Evolutionary conservation across 2,888 invertebrate genomes (phyloP).

Genomic region (Idaea dimidiata): DNA sequence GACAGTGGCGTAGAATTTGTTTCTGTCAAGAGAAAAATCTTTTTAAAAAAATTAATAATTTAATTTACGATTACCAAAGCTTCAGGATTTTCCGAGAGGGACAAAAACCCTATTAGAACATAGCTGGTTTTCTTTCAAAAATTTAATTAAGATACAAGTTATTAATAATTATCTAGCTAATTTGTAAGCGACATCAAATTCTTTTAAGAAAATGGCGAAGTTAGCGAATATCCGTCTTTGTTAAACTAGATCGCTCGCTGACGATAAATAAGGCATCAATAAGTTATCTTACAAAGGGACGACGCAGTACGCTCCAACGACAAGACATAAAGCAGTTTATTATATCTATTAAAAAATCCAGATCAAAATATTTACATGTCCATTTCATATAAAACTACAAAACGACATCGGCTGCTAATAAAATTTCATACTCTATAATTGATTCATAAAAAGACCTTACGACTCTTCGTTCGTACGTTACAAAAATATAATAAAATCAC

Average conservation of each 20-base stretch:
- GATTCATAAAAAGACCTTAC: constrained; percentile 50
- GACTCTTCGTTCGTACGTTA: constrained; percentile 52
- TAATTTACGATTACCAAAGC: no score
- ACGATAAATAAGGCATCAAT: neutral
- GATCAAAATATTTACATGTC: constrained; percentile 66
- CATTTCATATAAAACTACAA: constrained; percentile 42
- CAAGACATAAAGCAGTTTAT: constrained; percentile 46
- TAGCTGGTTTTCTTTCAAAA: no score
- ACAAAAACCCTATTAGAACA: no score
- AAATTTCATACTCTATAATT: constrained; percentile 45
- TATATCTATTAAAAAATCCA: constrained; percentile 55
- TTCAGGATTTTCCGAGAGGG: no score
- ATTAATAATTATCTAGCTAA: no score
- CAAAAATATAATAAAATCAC: constrained; percentile 62
- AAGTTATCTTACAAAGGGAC: constrained; percentile 10
- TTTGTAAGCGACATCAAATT: neutral
- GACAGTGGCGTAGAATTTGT: no score
- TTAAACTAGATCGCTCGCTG: neutral
- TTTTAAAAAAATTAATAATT: no score
- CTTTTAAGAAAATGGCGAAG: neutral
- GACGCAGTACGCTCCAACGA: constrained; percentile 53
- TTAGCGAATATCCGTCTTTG: neutral
- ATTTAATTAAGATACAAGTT: no score
- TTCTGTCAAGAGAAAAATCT: no score
- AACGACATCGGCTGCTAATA: constrained; percentile 37